A percentile compares a stretch with the other conserved stretches of the same genome.
Conservation (phyloP, 2,113 vertebrate species). For the Polypterus bichir region DNA sequence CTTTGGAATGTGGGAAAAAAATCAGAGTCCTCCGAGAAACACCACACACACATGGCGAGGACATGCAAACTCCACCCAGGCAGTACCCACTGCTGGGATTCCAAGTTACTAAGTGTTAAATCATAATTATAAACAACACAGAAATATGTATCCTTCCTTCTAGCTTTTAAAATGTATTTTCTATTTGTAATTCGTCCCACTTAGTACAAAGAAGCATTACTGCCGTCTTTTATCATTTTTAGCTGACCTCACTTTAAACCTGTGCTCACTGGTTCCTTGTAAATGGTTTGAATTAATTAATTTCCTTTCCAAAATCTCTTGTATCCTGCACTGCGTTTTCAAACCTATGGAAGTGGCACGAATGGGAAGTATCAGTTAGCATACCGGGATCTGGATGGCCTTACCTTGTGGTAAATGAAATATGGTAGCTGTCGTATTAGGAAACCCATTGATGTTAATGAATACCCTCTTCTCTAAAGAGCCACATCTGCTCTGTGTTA, state of each 20-base stretch:
- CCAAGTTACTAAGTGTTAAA: no score
- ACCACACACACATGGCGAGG: no score
- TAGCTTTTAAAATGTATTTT: no score
- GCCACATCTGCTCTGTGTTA: conserved; percentile 69
- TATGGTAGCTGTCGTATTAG: conserved; percentile 60
- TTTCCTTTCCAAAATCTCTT: conserved; percentile 59
- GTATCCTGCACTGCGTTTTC: conserved; percentile 50
- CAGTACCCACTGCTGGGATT: no score
- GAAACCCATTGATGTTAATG: conserved; percentile 62
- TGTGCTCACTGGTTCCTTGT: conserved; percentile 28
- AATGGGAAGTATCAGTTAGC: conserved; percentile 57
- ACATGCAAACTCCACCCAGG: no score
- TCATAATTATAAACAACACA: no score
- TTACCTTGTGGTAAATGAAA: conserved; percentile 60
- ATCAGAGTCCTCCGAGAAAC: no score
- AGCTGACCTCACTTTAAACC: conserved; percentile 36
- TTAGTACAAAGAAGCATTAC: conserved; percentile 28
- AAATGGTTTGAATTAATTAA: conserved; percentile 62
- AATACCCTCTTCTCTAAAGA: conserved; percentile 41
- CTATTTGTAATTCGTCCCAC: no score
- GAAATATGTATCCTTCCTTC: no score
- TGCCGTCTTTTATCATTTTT: conserved; percentile 28
- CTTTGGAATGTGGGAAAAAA: no score
- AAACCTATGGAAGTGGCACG: conserved; percentile 32
- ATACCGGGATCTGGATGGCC: conserved; percentile 44